phyloP scores from a whole-genome alignment of 2,888 invertebrate genomes.

The Cephus pygmeus region DNA sequence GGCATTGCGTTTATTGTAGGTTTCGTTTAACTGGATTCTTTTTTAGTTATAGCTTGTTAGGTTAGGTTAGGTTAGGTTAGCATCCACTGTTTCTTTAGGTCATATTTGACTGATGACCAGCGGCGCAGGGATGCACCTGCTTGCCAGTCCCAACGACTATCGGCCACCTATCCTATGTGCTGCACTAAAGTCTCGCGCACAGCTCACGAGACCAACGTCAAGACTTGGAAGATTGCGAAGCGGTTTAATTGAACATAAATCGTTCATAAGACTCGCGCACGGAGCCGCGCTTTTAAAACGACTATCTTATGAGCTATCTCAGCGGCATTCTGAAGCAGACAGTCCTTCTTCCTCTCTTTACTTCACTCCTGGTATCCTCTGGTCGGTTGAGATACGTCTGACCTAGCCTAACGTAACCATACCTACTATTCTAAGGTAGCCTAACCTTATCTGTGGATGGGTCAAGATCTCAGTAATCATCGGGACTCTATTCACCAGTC shows the following conservation, averaged over 20 bases:
- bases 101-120: too few species aligned
- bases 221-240: slow-evolving; percentile 45
- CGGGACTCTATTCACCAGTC: slow-evolving; percentile 29
- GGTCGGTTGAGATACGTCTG: slow-evolving; percentile 22
- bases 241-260: slow-evolving; percentile 56
- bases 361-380: slow-evolving; percentile 3
- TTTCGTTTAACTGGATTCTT: too few species aligned
- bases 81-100: too few species aligned
- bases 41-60: too few species aligned
- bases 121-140: neutral
- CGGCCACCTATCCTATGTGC: neutral
- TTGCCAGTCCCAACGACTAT: neutral
- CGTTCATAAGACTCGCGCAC: slow-evolving; percentile 46
- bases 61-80: too few species aligned
- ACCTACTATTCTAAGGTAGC: too few species aligned
- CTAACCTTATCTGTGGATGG: neutral
- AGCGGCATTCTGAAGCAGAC: slow-evolving; percentile 1
- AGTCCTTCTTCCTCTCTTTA: neutral
- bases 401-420: neutral
- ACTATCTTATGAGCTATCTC: slow-evolving; percentile 52
- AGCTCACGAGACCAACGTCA: slow-evolving; percentile 12
- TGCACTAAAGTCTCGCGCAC: slow-evolving; percentile 17
- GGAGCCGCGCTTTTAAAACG: slow-evolving; percentile 37
- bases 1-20: too few species aligned
- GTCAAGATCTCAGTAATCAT: slow-evolving; percentile 16